Evolutionary conservation across 2,888 invertebrate species (phyloP).

Genomic region (Tachina lurida): DNA sequence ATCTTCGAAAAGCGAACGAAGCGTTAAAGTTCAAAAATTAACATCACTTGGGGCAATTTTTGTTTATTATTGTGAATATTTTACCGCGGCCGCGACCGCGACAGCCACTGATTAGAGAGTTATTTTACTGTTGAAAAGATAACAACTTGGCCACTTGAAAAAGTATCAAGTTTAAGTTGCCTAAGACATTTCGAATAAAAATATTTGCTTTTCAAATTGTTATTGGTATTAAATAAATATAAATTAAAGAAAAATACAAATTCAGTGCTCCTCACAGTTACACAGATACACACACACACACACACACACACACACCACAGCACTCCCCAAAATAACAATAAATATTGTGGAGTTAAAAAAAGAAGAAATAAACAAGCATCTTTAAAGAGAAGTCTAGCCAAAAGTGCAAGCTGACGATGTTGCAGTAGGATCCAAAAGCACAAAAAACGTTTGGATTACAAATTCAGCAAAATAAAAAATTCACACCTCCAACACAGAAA

Average conservation of each 20-base stretch:
- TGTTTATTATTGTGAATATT: slow-evolving; percentile 26
- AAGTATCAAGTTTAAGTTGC: slow-evolving; percentile 13
- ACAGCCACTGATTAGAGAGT: slow-evolving; percentile 36
- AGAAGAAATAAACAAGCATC: slow-evolving; percentile 26
- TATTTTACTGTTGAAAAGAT: slow-evolving; percentile 14
- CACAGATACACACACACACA: not conserved
- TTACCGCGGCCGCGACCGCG: not conserved
- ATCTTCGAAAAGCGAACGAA: slow-evolving; percentile 24
- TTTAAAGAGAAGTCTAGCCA: not conserved
- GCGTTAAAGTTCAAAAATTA: slow-evolving; percentile 61
- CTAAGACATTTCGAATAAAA: not conserved
- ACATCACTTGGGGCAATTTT: slow-evolving; percentile 42
- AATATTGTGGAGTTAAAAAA: slow-evolving; percentile 24
- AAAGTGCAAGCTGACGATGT: slow-evolving; percentile 13
- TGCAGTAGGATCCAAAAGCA: not conserved
- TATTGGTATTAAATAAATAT: slow-evolving; percentile 66
- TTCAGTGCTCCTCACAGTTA: not conserved
- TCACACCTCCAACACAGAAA: slow-evolving; percentile 62
- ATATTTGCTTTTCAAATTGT: slow-evolving; percentile 49
- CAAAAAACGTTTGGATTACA: slow-evolving; percentile 4
- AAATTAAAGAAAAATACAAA: slow-evolving; percentile 51
- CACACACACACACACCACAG: slow-evolving; percentile 7
- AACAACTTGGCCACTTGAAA: slow-evolving; percentile 28
- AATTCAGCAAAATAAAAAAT: slow-evolving; percentile 59
- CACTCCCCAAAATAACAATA: slow-evolving; percentile 56